phyloP scores from a whole-genome alignment of 1,140 invertebrate species.

The Pseudomyrmex sp. region DNA sequence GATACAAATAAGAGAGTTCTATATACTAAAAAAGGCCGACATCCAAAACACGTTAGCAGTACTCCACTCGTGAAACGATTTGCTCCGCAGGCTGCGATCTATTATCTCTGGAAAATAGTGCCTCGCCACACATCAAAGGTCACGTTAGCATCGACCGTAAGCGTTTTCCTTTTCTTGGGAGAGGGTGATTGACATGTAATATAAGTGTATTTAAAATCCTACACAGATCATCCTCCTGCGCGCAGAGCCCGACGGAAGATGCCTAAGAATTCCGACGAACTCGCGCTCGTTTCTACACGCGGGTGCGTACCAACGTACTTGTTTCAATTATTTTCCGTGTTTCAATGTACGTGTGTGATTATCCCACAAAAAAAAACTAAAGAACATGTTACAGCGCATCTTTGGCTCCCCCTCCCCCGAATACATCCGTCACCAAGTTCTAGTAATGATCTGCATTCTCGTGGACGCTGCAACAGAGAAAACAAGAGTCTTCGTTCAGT shows the following conservation, averaged over 20 bases:
- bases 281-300: conserved; percentile 55
- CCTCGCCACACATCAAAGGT: conserved; percentile 44
- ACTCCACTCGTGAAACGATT: conserved; percentile 54
- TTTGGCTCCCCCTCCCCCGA: conserved; percentile 82
- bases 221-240: neutral
- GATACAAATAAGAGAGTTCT: conserved; percentile 49
- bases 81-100: conserved; percentile 25
- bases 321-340: conserved; percentile 63
- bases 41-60: conserved; percentile 47
- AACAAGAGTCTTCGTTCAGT: conserved; percentile 3
- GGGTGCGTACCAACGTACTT: conserved; percentile 54
- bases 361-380: conserved; percentile 78
- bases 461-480: conserved; percentile 82
- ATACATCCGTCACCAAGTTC: conserved; percentile 69
- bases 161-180: conserved; percentile 58
- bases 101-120: conserved; percentile 8
- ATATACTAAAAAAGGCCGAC: conserved; percentile 54
- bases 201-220: conserved; percentile 7
- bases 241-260: conserved; percentile 8
- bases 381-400: conserved; percentile 84
- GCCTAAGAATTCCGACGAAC: conserved; percentile 28
- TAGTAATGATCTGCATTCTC: conserved; percentile 83
- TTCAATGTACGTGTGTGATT: conserved; percentile 63
- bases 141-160: conserved; percentile 54
- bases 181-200: conserved; percentile 51